Conservation (phyloP, 1,140 invertebrate species). For the Andrena cerasifolii region DNA sequence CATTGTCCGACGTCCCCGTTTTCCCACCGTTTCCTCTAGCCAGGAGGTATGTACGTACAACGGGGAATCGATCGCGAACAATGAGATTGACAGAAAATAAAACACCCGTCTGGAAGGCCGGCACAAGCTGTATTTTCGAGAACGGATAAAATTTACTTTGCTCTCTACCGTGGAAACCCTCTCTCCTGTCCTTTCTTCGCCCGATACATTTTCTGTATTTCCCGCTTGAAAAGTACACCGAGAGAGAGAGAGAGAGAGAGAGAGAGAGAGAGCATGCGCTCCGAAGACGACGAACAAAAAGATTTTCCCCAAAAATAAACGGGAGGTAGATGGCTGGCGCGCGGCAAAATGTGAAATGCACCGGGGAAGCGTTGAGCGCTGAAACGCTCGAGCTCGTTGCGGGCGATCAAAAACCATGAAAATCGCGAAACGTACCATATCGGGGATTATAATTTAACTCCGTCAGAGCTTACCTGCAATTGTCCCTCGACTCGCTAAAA, state of each 20-base stretch:
- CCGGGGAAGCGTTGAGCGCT: not conserved
- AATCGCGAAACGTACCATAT: not conserved
- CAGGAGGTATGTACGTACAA: not conserved
- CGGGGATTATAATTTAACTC: not conserved
- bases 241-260: not conserved
- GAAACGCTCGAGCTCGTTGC: not conserved
- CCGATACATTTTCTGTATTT: not conserved
- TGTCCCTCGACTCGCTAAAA: not conserved
- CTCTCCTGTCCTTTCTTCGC: not conserved
- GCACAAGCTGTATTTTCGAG: not conserved
- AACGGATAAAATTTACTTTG: conserved; percentile 29
- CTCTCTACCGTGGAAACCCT: conserved; percentile 1
- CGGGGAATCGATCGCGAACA: conserved; percentile 8
- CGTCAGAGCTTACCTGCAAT: too few relatives aligned
- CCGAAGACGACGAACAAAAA: not conserved
- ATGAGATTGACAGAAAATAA: conserved; percentile 32
- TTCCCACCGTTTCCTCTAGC: not conserved
- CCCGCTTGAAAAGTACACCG: not conserved
- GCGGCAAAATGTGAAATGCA: not conserved
- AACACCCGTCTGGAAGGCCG: not conserved
- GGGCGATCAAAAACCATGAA: not conserved
- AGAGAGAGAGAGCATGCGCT: not conserved
- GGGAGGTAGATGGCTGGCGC: too few relatives aligned
- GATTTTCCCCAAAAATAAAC: conserved; percentile 15
- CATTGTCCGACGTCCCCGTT: not conserved